Evolutionary conservation across 2,888 invertebrate species (phyloP).

Genomic region (Fragum whitleyi): DNA sequence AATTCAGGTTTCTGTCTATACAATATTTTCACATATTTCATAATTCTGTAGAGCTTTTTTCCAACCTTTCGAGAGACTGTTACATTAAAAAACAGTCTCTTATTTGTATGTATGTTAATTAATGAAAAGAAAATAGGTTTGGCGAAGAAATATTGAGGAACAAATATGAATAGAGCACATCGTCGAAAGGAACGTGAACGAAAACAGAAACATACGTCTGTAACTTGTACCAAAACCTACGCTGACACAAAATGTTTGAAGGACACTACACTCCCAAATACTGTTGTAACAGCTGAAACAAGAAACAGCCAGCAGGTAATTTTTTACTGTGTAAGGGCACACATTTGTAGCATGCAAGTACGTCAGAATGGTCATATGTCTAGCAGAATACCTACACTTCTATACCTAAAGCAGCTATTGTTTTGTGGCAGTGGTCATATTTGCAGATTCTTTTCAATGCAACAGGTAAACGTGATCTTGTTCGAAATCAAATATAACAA

Average conservation of each 20-base stretch:
- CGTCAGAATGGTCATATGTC: neutral
- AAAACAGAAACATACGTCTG: conserved; percentile 1
- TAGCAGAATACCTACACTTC: neutral
- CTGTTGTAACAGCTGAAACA: neutral
- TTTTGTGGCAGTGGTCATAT: too few relatives aligned
- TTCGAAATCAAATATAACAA: too few relatives aligned
- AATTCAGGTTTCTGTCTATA: too few relatives aligned
- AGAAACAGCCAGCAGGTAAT: neutral
- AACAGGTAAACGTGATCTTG: too few relatives aligned
- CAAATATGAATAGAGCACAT: neutral
- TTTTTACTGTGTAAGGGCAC: neutral
- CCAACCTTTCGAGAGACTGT: too few relatives aligned
- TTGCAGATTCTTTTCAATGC: too few relatives aligned
- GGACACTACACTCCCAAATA: neutral
- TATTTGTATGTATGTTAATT: too few relatives aligned
- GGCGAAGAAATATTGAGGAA: neutral
- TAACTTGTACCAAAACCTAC: neutral
- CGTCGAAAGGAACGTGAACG: neutral
- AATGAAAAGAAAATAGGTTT: neutral
- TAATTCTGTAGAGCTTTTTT: too few relatives aligned
- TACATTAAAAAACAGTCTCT: too few relatives aligned
- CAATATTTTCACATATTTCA: too few relatives aligned
- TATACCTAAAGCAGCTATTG: neutral
- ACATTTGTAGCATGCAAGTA: neutral
- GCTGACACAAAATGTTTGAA: neutral